Conservation (phyloP, 2,113 vertebrate genomes). For the Oryzias woworae region DNA sequence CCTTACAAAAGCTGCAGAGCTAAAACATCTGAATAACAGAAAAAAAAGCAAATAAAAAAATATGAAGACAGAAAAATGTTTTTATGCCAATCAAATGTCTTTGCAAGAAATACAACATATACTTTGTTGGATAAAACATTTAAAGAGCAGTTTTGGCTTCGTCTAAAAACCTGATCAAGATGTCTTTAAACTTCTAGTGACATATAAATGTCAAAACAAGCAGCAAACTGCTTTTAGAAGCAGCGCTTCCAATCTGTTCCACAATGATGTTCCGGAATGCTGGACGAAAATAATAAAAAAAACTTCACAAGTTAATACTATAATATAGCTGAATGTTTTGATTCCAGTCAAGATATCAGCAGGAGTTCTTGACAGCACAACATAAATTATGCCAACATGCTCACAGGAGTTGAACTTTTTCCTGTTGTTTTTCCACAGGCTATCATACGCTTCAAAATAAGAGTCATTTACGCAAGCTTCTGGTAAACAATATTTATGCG, state of each 20-base stretch:
- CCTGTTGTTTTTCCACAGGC: constrained; percentile 62
- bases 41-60: too few relatives aligned
- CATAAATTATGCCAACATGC: constrained; percentile 24
- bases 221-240: neutral
- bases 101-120: too few relatives aligned
- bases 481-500: constrained; percentile 71
- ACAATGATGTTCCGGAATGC: neutral
- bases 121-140: too few relatives aligned
- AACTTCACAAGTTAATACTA: neutral
- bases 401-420: constrained; percentile 46
- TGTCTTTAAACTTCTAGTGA: constrained; percentile 23
- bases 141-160: too few relatives aligned
- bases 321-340: neutral
- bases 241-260: neutral
- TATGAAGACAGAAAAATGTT: too few relatives aligned
- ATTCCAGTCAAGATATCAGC: constrained; percentile 10
- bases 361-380: neutral
- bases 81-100: too few relatives aligned
- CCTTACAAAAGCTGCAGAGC: too few relatives aligned
- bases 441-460: constrained; percentile 65
- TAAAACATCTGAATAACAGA: too few relatives aligned
- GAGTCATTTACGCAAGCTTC: constrained; percentile 53
- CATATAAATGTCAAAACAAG: constrained; percentile 18
- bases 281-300: constrained; percentile 17
- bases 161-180: constrained; percentile 4